Evolutionary conservation across 2,888 invertebrate genomes (phyloP).

Genomic region (Chrysomela aeneicollis): DNA sequence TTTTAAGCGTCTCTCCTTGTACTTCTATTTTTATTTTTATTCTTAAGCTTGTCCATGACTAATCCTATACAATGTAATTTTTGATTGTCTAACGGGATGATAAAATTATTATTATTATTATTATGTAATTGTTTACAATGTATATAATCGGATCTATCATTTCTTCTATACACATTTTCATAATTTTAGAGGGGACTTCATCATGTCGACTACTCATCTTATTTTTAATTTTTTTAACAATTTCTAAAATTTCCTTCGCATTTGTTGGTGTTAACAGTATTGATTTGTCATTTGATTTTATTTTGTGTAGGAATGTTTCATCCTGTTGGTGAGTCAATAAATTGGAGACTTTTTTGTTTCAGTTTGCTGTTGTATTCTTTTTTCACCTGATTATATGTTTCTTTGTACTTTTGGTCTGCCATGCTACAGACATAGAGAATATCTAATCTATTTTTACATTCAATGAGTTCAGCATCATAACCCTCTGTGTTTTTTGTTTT

Average conservation of each 20-base stretch:
- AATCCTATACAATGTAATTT: no score
- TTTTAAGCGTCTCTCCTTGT: no score
- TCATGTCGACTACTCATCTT: conserved; percentile 3
- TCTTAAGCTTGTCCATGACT: no score
- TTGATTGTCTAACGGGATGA: no score
- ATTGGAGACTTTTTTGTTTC: not conserved
- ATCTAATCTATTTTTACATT: not conserved
- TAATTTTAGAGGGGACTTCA: not conserved
- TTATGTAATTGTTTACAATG: not conserved
- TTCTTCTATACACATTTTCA: not conserved
- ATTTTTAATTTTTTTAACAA: not conserved
- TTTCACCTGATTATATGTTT: not conserved
- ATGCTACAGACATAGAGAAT: not conserved
- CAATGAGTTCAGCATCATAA: not conserved
- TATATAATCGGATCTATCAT: not conserved
- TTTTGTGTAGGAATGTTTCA: not conserved
- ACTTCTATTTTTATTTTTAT: no score
- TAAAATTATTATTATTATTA: no score
- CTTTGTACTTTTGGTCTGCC: not conserved
- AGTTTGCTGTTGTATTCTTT: conserved; percentile 15
- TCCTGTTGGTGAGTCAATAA: conserved; percentile 13
- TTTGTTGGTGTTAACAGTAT: conserved; percentile 2
- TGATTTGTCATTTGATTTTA: not conserved
- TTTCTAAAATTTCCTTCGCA: conserved; percentile 9
- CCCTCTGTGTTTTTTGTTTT: not conserved